These are phyloP conservation scores for Abramis brama DNA, from an alignment of 2,113 vertebrate species.

Conservation along the genomic window DNA sequence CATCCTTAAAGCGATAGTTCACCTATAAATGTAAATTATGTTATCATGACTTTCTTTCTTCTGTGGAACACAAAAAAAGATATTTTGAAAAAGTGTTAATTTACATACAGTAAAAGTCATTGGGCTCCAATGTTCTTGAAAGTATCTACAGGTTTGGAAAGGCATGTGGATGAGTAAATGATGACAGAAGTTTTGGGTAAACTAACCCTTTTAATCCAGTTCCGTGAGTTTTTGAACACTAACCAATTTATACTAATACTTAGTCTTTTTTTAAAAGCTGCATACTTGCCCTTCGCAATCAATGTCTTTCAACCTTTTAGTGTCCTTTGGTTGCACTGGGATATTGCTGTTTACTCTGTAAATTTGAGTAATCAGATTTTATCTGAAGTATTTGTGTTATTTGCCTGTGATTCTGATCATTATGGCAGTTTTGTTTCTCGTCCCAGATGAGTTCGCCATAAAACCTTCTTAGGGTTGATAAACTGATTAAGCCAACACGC, in stretches of 20 bases:
- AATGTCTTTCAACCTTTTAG: not conserved
- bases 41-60: no score
- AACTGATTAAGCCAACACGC: slow-evolving; percentile 32
- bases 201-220: not conserved
- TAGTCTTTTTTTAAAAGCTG: not conserved
- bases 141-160: no score
- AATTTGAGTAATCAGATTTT: not conserved
- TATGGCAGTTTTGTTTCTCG: not conserved
- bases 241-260: not conserved
- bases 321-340: not conserved
- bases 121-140: no score
- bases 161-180: not conserved
- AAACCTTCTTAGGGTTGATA: slow-evolving; percentile 11
- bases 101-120: no score
- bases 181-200: not conserved
- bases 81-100: no score
- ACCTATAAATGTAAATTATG: not conserved
- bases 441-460: not conserved
- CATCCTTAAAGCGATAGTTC: not conserved
- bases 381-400: not conserved
- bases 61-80: no score
- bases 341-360: no score
- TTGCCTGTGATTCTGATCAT: not conserved
- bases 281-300: not conserved
- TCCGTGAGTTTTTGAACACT: not conserved